A percentile compares a stretch with the other conserved stretches of the same genome.
Conservation (phyloP, 1,140 invertebrate species). For the Bombus affinis region DNA sequence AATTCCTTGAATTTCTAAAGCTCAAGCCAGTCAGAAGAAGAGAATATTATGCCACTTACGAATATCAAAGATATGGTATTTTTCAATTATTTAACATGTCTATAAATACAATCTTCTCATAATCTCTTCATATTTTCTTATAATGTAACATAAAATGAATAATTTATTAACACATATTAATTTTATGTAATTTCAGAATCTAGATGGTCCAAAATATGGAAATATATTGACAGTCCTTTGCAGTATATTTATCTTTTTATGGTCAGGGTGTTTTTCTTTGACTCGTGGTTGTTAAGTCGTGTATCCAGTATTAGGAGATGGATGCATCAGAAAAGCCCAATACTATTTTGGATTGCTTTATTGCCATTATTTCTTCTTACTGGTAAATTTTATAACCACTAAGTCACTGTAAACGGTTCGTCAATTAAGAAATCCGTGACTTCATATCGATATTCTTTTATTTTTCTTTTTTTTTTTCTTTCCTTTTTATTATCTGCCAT, state of each 20-base stretch:
- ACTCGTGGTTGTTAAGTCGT: conserved; percentile 78
- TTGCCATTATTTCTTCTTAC: conserved; percentile 70
- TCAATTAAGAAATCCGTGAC: conserved; percentile 27
- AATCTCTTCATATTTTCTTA: too few relatives aligned
- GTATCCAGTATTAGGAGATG: conserved; percentile 66
- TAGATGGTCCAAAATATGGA: conserved; percentile 68
- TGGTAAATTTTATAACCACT: conserved; percentile 70
- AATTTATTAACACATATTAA: neutral
- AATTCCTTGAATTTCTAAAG: conserved; percentile 65
- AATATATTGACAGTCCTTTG: conserved; percentile 59
- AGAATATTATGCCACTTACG: conserved; percentile 63
- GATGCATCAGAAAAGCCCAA: conserved; percentile 61
- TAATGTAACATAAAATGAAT: neutral
- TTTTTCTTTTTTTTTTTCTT: neutral
- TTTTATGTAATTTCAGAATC: conserved; percentile 67
- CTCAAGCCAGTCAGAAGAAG: conserved; percentile 64
- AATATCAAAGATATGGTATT: conserved; percentile 63
- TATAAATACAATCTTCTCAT: conserved; percentile 11
- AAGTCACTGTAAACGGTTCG: neutral
- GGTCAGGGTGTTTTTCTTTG: conserved; percentile 72
- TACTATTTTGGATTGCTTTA: conserved; percentile 74
- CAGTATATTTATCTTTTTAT: conserved; percentile 75
- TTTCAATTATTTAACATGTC: conserved; percentile 11
- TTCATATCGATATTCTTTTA: conserved; percentile 32
- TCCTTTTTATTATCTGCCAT: conserved; percentile 16